A percentile compares a stretch with the other conserved stretches of the same genome.
Evolutionary conservation across 2,113 vertebrate genomes (phyloP).

Genomic region (Cairina moschata): DNA sequence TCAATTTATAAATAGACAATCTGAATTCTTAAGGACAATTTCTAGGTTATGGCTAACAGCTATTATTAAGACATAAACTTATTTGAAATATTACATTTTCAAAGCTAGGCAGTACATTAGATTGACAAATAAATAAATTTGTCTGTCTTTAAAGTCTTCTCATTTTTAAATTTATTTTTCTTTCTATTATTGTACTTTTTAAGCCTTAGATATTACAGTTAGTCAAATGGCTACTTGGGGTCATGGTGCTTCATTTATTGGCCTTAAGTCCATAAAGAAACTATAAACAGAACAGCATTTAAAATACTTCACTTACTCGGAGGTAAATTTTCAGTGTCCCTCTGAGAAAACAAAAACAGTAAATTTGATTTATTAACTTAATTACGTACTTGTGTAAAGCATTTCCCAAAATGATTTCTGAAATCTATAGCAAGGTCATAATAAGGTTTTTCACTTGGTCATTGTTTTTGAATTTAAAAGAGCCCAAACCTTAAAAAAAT

Average conservation of each 20-base stretch:
- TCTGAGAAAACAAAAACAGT: neutral
- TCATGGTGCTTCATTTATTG: neutral
- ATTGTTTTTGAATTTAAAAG: neutral
- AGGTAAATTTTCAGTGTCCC: constrained; percentile 15
- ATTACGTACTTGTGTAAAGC: constrained; percentile 33
- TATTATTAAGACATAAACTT: neutral
- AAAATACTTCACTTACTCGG: constrained; percentile 10
- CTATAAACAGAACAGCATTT: neutral
- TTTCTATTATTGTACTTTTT: neutral
- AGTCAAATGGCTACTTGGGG: constrained; percentile 36
- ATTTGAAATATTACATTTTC: neutral
- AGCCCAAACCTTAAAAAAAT: neutral
- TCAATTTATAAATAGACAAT: neutral
- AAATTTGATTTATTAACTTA: constrained; percentile 61
- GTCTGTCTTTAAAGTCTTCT: neutral
- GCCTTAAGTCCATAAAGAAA: constrained; percentile 27
- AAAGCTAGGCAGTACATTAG: neutral
- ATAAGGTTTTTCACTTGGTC: neutral
- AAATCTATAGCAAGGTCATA: constrained; percentile 45
- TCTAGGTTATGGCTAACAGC: neutral
- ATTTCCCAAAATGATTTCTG: constrained; percentile 9
- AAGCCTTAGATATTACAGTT: neutral
- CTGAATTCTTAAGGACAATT: neutral
- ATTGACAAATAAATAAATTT: neutral
- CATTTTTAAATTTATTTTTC: neutral